Evolutionary conservation across 2,888 invertebrate species (phyloP).

Genomic region (Troilus luridus): DNA sequence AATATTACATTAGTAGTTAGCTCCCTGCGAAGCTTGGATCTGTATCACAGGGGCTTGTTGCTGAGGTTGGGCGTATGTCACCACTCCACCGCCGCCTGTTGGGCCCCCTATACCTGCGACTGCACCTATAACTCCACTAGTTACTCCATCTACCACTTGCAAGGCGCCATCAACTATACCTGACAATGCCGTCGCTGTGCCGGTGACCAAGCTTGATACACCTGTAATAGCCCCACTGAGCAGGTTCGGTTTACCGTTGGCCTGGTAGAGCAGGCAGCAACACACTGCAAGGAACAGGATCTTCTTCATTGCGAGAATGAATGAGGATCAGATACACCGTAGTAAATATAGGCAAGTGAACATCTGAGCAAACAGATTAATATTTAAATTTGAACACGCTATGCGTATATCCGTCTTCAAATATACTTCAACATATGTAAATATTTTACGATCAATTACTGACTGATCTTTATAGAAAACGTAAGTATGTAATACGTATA

Average conservation of each 20-base stretch:
- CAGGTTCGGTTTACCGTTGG: background rate
- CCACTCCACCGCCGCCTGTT: background rate
- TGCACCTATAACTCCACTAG: background rate
- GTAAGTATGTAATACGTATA: too few species aligned
- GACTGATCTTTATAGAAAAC: background rate
- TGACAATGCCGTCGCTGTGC: background rate
- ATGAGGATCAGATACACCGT: background rate
- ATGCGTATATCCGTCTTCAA: background rate
- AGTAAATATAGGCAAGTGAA: background rate
- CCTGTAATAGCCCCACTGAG: background rate
- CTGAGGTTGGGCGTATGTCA: background rate
- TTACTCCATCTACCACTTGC: background rate
- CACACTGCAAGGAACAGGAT: background rate
- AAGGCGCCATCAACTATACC: background rate
- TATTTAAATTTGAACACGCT: background rate
- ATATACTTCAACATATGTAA: background rate
- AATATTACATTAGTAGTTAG: background rate
- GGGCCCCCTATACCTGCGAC: background rate
- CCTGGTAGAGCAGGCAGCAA: background rate
- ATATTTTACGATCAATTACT: background rate
- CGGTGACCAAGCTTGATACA: background rate
- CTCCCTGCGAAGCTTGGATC: background rate
- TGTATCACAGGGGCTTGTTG: background rate
- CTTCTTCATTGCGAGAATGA: background rate
- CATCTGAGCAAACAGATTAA: background rate